Evolutionary conservation across 2,888 invertebrate genomes (phyloP).

Genomic region (Perizoma flavofasciatum): DNA sequence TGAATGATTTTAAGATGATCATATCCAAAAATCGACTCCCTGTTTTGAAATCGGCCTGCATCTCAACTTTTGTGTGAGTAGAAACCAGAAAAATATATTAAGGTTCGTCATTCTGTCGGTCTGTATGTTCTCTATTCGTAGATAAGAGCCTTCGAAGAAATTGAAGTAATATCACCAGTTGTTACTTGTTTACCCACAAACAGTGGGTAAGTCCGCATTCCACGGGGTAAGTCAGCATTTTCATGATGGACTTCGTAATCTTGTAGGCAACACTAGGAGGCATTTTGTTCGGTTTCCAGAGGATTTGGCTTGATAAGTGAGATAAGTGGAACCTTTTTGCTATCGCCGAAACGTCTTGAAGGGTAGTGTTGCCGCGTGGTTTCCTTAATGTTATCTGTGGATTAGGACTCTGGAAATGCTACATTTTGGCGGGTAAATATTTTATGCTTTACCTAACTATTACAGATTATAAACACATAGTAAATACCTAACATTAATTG

Average conservation of each 20-base stretch:
- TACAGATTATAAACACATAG: too few relatives aligned
- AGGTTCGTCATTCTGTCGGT: background rate
- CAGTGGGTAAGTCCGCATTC: slow-evolving; percentile 45
- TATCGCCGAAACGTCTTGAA: slow-evolving; percentile 24
- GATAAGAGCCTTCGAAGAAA: slow-evolving; percentile 67
- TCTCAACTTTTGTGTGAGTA: too few relatives aligned
- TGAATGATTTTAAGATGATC: too few relatives aligned
- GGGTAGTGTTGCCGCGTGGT: slow-evolving; percentile 8
- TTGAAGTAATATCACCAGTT: slow-evolving; percentile 66
- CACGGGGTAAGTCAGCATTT: slow-evolving; percentile 38
- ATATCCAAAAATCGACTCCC: too few relatives aligned
- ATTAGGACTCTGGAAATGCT: slow-evolving; percentile 19
- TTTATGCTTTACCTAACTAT: background rate
- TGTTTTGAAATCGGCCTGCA: too few relatives aligned
- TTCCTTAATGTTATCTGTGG: slow-evolving; percentile 19
- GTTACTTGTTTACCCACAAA: slow-evolving; percentile 63
- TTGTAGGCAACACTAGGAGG: slow-evolving; percentile 25
- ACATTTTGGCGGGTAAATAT: slow-evolving; percentile 15
- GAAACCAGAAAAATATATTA: too few relatives aligned
- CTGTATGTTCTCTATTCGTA: slow-evolving; percentile 49
- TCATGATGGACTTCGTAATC: slow-evolving; percentile 61
- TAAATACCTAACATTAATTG: too few relatives aligned
- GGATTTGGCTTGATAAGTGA: slow-evolving; percentile 30
- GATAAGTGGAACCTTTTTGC: slow-evolving; percentile 31
- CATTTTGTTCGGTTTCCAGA: slow-evolving; percentile 23